These are phyloP conservation scores for Micrasema minimum DNA, from an alignment of 1,140 invertebrate species.

Conservation along the genomic window DNA sequence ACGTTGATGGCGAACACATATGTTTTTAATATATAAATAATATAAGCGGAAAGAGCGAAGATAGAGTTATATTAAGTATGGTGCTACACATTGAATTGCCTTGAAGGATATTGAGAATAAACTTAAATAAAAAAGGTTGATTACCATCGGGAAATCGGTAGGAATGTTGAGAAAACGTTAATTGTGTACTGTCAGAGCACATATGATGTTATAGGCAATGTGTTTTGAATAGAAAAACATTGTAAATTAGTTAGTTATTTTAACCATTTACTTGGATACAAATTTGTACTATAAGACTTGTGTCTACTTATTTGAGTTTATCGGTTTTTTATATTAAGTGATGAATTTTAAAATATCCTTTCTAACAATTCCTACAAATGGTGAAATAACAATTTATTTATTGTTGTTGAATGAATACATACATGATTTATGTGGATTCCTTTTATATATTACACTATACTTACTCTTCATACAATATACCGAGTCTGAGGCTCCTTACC, in stretches of 20 bases:
- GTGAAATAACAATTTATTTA: constrained; percentile 13
- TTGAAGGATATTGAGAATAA: constrained; percentile 50
- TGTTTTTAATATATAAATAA: constrained; percentile 40
- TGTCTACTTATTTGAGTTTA: constrained; percentile 28
- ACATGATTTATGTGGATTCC: constrained; percentile 36
- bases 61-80: constrained; percentile 52
- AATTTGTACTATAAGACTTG: constrained; percentile 36
- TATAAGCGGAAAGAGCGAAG: constrained; percentile 43
- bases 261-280: constrained; percentile 42
- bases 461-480: not conserved
- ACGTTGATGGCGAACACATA: constrained; percentile 15
- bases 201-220: constrained; percentile 49
- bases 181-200: constrained; percentile 49
- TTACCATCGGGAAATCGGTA: constrained; percentile 38
- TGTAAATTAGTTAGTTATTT: constrained; percentile 41
- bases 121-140: constrained; percentile 28
- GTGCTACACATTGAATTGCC: constrained; percentile 54
- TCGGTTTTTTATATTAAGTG: constrained; percentile 23
- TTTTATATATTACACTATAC: not conserved
- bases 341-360: not conserved
- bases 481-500: no score
- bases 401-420: constrained; percentile 44
- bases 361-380: not conserved
- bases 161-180: constrained; percentile 39
- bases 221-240: constrained; percentile 45